Conservation (phyloP, 2,797 vertebrate species). For the Onychomys arenicola region DNA sequence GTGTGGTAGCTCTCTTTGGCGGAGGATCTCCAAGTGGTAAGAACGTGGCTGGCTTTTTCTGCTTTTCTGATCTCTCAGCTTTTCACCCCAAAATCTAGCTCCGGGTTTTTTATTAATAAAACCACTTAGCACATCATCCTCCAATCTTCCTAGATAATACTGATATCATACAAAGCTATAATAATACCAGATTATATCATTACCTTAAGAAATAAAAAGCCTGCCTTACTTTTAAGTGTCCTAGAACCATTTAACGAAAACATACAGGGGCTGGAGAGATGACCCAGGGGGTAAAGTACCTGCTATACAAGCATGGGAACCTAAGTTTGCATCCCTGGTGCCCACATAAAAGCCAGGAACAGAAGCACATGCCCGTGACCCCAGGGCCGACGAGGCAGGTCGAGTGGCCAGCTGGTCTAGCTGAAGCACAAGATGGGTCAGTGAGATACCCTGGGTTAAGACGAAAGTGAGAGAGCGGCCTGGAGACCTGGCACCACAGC, state of each 20-base stretch:
- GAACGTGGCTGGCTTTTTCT: too few species aligned
- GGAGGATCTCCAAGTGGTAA: too few species aligned
- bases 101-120: too few species aligned
- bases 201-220: not conserved
- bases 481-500: not conserved
- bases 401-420: not conserved
- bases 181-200: not conserved
- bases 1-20: too few species aligned
- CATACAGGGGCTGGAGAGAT: not conserved
- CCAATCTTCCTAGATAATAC: not conserved
- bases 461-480: too few species aligned
- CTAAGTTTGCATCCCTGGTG: not conserved
- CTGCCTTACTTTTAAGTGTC: slow-evolving; percentile 6
- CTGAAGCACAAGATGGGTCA: not conserved
- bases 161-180: not conserved
- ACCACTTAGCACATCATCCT: too few species aligned
- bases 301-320: not conserved
- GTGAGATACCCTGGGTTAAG: not conserved
- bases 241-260: not conserved
- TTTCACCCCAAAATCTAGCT: too few species aligned
- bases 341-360: not conserved
- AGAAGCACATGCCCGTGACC: too few species aligned
- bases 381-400: not conserved
- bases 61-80: too few species aligned
- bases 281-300: not conserved